Evolutionary conservation across 2,888 invertebrate genomes (phyloP).

Genomic region (Dilophus febrilis): DNA sequence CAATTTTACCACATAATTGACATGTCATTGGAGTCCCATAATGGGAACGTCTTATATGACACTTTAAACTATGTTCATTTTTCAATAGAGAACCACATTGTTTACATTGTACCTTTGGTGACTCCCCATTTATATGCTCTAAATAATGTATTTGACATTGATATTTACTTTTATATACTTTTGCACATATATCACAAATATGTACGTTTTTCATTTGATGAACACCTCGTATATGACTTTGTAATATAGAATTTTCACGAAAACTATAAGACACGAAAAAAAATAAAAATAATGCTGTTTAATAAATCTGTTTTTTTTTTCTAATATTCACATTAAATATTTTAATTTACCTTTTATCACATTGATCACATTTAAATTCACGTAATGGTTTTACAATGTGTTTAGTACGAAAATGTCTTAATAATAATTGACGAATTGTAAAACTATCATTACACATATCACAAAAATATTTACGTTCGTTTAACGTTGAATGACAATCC

Average conservation of each 20-base stretch:
- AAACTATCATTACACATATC: too few relatives aligned
- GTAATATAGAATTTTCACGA: neutral
- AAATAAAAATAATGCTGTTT: too few relatives aligned
- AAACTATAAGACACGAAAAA: neutral
- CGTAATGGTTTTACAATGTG: too few relatives aligned
- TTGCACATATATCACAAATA: constrained; percentile 4
- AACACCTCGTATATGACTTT: neutral
- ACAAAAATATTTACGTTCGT: too few relatives aligned
- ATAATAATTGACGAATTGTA: too few relatives aligned
- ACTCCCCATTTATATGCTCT: constrained; percentile 19
- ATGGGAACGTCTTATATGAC: neutral
- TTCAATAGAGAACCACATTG: constrained; percentile 23
- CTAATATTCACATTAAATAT: too few relatives aligned
- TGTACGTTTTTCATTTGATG: neutral
- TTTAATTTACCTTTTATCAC: too few relatives aligned
- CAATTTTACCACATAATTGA: constrained; percentile 15
- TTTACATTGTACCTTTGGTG: constrained; percentile 24
- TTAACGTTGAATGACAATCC: too few relatives aligned
- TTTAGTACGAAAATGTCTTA: too few relatives aligned
- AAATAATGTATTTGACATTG: constrained; percentile 22
- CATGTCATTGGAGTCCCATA: neutral
- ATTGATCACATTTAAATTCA: too few relatives aligned
- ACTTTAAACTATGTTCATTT: neutral
- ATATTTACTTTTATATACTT: constrained; percentile 6
- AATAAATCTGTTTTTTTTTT: too few relatives aligned